Conservation (phyloP, 1,140 invertebrate species). For the Magallana angulata region DNA sequence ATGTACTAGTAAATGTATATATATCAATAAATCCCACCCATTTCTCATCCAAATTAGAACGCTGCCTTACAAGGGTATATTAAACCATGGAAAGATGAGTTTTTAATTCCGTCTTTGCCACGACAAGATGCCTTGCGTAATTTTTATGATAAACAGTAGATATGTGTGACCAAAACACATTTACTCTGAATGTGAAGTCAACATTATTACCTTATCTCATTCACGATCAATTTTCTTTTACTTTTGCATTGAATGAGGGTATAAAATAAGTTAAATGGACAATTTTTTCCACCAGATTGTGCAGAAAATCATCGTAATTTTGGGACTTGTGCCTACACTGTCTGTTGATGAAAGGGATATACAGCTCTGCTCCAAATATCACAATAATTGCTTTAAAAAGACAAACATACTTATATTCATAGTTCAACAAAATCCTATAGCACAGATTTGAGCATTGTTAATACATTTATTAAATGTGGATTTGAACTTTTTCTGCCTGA, state of each 20-base stretch:
- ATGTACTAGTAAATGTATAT: too few species aligned
- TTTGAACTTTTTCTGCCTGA: too few species aligned
- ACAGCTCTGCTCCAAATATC: not conserved
- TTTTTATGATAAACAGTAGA: not conserved
- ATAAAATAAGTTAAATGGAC: constrained; percentile 20
- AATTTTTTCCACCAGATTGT: constrained; percentile 34
- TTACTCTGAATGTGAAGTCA: not conserved
- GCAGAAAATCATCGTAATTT: not conserved
- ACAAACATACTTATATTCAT: not conserved
- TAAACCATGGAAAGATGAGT: too few species aligned
- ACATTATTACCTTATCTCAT: not conserved
- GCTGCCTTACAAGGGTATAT: too few species aligned
- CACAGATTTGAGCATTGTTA: not conserved
- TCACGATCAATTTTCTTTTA: constrained; percentile 9
- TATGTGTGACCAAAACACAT: not conserved
- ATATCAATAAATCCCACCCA: too few species aligned
- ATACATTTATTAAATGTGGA: not conserved
- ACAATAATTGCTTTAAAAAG: constrained; percentile 7
- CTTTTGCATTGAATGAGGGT: not conserved
- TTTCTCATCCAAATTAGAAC: too few species aligned
- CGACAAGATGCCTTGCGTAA: not conserved
- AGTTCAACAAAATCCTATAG: not conserved
- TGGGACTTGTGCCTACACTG: not conserved
- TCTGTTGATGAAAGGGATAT: not conserved
- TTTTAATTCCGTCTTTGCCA: too few species aligned